Evolutionary conservation across 2,113 vertebrate species (phyloP), one percentile per base, ranked within the genome.

Genomic region (Orthonyx spaldingii): DNA sequence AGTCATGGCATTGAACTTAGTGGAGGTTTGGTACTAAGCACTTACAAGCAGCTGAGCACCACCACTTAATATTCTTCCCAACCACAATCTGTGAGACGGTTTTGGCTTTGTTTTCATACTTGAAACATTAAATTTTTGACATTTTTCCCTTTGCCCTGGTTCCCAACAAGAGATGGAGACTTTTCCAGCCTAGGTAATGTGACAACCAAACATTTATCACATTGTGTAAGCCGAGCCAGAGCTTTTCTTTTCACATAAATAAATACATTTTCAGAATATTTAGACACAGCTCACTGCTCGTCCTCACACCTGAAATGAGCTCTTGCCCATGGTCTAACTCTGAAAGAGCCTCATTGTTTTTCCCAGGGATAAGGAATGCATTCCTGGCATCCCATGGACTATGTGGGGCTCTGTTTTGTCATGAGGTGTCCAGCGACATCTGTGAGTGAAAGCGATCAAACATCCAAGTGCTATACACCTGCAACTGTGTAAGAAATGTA

Each of bases 401-500:
- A 39, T 8, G 16, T n/a, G 33, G 16, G 5, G 11, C 17, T 78
- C 24, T 2, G 0, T 37, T 33, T 7, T 0, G 0, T 8, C 1
- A 0, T 19, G 61, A 89, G 21, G 5, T 56, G 15, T 28, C 32
- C 41, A 27, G 41, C 10, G 17, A 32, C 11, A 2, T 28, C 56
- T 3, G 1, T 65, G 13, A 59, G 10, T 3, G 2, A 42, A 42
- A 16, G n/a, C 2, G 6, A 44, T 37, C 16, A n/a, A 75, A 59
- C 17, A 33, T n/a, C 39, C 33, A 26, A 59, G 13, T 2, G 1
- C 42, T 4, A 5, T 13, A 59, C 12, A 35, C 13, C 11, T 56
- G 30, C 0, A 1, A 10, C 30, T 0, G 1, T 4, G 1, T 3
- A 41, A 53, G 57, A 61, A 33, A 61, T 4, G 2, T 2, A 6